These are phyloP conservation scores for Heliocidaris erythrogramma DNA, from an alignment of 35 echinoderm and acorn worm genomes.

Conservation along the genomic window DNA sequence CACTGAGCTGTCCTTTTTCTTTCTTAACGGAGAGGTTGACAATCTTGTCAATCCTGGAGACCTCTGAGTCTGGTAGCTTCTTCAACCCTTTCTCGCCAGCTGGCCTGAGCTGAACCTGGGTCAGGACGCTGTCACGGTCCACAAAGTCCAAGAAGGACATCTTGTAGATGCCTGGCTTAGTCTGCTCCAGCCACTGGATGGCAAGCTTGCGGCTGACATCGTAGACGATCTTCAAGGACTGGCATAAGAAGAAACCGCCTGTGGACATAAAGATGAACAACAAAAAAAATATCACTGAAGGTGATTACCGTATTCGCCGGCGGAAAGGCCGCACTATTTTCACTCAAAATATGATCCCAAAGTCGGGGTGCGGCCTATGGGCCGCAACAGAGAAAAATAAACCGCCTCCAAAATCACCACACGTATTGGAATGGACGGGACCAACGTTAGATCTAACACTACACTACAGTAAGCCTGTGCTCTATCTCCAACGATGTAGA, in stretches of 20 bases:
- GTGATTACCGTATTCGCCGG: too few species aligned
- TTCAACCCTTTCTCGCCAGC: slow-evolving; percentile 61
- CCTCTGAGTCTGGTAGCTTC: slow-evolving; percentile 63
- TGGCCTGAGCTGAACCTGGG: slow-evolving; percentile 77
- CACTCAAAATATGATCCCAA: too few species aligned
- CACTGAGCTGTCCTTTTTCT: slow-evolving; percentile 79
- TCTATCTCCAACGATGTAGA: too few species aligned
- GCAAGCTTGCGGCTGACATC: slow-evolving; percentile 66
- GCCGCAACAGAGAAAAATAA: too few species aligned
- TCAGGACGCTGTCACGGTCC: slow-evolving; percentile 81
- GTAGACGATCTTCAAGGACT: slow-evolving; percentile 85
- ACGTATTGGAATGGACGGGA: too few species aligned
- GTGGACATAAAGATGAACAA: background rate
- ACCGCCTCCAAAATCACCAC: too few species aligned
- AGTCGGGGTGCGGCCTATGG: too few species aligned
- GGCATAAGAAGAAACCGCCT: slow-evolving; percentile 78
- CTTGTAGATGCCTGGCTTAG: slow-evolving; percentile 70
- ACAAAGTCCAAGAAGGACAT: slow-evolving; percentile 85
- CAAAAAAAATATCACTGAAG: too few species aligned
- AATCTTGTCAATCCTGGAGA: slow-evolving; percentile 80
- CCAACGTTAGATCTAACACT: too few species aligned
- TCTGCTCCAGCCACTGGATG: slow-evolving; percentile 88
- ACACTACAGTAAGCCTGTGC: too few species aligned
- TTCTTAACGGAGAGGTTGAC: slow-evolving; percentile 83
- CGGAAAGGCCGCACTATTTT: too few species aligned